Conservation (phyloP, 2,888 invertebrate species). For the Lasioglossum oenotherae region DNA sequence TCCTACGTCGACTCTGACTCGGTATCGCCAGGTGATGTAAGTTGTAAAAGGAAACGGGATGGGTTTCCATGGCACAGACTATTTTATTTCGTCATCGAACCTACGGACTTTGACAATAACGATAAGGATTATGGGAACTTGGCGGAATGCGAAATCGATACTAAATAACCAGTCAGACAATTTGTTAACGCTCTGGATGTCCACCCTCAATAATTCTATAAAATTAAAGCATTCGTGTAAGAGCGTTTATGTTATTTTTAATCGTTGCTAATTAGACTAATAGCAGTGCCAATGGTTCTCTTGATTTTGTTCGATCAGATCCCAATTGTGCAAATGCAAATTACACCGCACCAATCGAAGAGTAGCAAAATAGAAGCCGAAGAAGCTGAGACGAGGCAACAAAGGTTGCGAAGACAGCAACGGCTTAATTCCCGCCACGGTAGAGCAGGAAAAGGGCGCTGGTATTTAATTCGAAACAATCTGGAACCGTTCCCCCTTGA, state of each 20-base stretch:
- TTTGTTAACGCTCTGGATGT: background rate
- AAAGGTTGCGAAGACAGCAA: background rate
- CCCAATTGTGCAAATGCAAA: background rate
- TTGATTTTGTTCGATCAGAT: background rate
- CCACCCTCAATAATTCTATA: too few relatives aligned
- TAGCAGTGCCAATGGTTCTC: background rate
- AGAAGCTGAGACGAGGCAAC: background rate
- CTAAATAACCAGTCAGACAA: background rate
- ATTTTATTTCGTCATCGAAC: background rate
- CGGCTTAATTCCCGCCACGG: background rate
- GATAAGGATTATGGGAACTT: background rate
- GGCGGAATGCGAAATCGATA: background rate
- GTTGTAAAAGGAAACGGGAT: slow-evolving; percentile 1
- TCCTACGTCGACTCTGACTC: background rate
- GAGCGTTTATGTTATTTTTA: background rate
- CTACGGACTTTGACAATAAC: background rate
- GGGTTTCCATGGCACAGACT: background rate
- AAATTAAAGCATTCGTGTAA: background rate
- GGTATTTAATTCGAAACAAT: slow-evolving; percentile 15
- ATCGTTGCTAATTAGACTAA: background rate
- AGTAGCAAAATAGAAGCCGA: background rate
- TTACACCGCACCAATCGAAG: background rate
- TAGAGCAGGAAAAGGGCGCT: background rate
- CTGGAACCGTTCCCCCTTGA: background rate
- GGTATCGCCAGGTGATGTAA: background rate